phyloP scores from a whole-genome alignment of 2,113 vertebrate genomes.

The Apteryx mantelli region DNA sequence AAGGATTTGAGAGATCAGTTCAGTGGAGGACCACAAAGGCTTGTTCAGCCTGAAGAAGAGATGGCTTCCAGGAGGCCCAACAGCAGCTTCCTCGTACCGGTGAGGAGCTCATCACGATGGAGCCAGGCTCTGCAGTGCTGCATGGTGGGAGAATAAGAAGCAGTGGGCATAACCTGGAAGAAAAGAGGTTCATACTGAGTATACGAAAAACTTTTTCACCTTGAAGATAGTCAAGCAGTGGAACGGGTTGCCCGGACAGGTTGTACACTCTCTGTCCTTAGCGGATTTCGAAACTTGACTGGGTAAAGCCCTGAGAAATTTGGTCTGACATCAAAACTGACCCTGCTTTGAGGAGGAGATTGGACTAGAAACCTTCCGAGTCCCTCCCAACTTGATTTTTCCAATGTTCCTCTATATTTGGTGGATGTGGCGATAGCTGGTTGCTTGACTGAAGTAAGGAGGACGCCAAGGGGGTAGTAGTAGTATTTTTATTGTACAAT shows the following conservation, averaged over 20 bases:
- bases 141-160: rapidly evolving
- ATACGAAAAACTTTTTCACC: neutral
- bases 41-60: neutral
- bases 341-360: neutral
- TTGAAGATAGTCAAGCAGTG: rapidly evolving
- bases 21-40: rapidly evolving
- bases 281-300: neutral
- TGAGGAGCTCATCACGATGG: neutral
- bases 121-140: neutral
- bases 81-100: neutral
- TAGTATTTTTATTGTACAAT: neutral
- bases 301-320: neutral
- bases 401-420: rapidly evolving
- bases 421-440: neutral
- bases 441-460: neutral
- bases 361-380: neutral
- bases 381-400: neutral
- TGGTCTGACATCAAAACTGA: neutral
- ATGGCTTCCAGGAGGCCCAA: neutral
- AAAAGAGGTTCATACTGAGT: neutral
- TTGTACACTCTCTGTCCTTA: neutral
- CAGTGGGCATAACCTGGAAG: neutral
- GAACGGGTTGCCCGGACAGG: neutral
- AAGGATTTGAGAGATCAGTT: neutral
- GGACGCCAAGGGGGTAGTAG: neutral